phyloP scores from a whole-genome alignment of 2,113 vertebrate genomes.

The Thryonomys swinderianus region DNA sequence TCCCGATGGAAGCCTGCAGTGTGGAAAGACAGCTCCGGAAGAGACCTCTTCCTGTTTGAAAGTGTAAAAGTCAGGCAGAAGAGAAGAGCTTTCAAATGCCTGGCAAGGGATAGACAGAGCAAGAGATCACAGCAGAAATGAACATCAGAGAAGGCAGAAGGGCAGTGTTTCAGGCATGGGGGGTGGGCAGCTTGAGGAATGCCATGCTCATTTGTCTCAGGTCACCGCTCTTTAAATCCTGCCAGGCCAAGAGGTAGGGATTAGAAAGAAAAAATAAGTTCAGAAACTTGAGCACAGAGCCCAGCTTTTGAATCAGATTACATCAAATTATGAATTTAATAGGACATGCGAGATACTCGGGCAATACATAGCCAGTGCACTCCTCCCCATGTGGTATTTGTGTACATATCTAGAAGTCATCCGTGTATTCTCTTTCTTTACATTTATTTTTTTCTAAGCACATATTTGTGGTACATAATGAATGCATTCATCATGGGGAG shows the following conservation, averaged over 20 bases:
- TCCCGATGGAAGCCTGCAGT: not conserved
- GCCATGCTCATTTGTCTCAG: not conserved
- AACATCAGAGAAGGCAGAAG: not conserved
- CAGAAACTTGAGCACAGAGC: not conserved
- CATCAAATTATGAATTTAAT: not conserved
- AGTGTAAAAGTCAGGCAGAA: not conserved
- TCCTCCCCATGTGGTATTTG: not conserved
- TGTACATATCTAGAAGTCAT: not conserved
- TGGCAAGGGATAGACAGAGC: not conserved
- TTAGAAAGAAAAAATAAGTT: not conserved
- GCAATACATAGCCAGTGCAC: accelerated
- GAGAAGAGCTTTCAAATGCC: not conserved
- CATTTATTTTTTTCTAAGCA: not conserved
- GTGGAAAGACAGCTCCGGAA: not conserved
- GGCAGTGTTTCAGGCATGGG: not conserved
- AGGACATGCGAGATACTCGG: not conserved
- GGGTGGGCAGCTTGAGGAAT: not conserved
- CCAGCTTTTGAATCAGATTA: not conserved
- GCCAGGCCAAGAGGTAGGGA: not conserved
- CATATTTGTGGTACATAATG: not conserved
- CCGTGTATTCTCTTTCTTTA: not conserved
- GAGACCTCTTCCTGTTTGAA: not conserved
- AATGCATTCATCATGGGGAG: not conserved
- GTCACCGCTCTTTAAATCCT: not conserved
- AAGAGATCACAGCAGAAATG: not conserved